Base-by-base conservation (phyloP, 2,888 invertebrate species). In the Glyphotaelius pellucidus region DNA sequence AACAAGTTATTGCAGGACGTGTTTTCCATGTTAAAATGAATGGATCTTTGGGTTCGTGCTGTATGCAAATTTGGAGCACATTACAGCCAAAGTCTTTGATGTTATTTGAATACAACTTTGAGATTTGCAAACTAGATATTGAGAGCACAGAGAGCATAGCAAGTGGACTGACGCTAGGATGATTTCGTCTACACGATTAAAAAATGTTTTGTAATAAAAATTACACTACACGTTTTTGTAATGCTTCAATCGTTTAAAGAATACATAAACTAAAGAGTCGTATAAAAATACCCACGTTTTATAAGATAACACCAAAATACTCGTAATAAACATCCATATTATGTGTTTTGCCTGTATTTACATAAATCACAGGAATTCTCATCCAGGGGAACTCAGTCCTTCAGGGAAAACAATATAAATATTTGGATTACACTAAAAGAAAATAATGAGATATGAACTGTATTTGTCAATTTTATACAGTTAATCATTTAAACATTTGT, bases 71-170 rank as follows among this genome's bases (percentile, higher is more conserved):
- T 67, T 25, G 25, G 67, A 67, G 67, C n/a, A 67, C 9, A 67
- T 67, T 67, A 67, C 67, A 67, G 67, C n/a, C 67, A n/a, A 67
- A 67, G 67, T 67, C 67, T 67, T 67, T 67, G 67, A 67, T 67
- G 67, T 25, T 67, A 67, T 25, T 67, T 67, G 67, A 67, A 67
- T 67, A 67, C 67, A 67, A 67, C n/a, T 67, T 67, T 67, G 7
- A 67, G 67, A 67, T 67, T 67, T 67, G n/a, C 25, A 67, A 67
- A 67, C 25, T 67, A 67, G 67, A 67, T 67, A 67, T 67, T n/a
- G 67, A 9, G 67, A 67, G 67, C n/a, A 67, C n/a, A 67, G 25
- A 67, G 67, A 67, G 67, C 67, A 9, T 25, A 25, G n/a, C 67
- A 67, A 67, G 67, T 67, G 9, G n/a, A n/a, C 25, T 0, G 15